phyloP scores from a whole-genome alignment of 2,888 invertebrate genomes.

The Machimus atricapillus region DNA sequence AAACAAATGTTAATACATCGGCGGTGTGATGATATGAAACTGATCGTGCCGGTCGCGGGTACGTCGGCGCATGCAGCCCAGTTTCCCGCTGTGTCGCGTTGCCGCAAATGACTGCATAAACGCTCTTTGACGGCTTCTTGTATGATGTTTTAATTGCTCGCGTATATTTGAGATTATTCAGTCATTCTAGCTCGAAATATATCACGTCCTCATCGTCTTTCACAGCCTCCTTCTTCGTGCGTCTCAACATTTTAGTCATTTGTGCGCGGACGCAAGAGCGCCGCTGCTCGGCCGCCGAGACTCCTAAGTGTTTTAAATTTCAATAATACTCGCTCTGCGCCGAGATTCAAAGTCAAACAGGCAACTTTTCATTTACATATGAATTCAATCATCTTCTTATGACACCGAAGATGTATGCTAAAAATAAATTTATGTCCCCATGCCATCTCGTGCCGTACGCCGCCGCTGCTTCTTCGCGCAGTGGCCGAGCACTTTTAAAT shows the following conservation, averaged over 20 bases:
- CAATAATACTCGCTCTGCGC: slow-evolving; percentile 28
- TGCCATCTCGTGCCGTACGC: slow-evolving; percentile 21
- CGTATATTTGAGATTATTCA: slow-evolving; percentile 38
- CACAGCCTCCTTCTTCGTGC: neutral
- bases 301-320: slow-evolving; percentile 31
- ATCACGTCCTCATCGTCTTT: slow-evolving; percentile 36
- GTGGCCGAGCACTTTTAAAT: slow-evolving; percentile 29
- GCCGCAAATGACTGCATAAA: slow-evolving; percentile 6
- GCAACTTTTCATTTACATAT: slow-evolving; percentile 50
- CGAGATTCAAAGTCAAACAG: slow-evolving; percentile 37
- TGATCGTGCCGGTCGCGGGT: neutral
- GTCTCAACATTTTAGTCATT: neutral
- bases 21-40: neutral
- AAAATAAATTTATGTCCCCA: slow-evolving; percentile 42
- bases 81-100: neutral
- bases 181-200: slow-evolving; percentile 34
- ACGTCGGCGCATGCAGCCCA: neutral
- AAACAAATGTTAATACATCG: neutral
- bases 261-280: neutral
- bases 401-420: slow-evolving; percentile 41
- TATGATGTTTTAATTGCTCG: slow-evolving; percentile 40
- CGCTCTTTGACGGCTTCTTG: slow-evolving; percentile 33
- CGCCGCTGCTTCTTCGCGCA: neutral
- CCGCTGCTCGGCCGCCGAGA: neutral
- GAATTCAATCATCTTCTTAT: slow-evolving; percentile 50